phyloP scores from a whole-genome alignment of 2,888 invertebrate genomes.

The Drosophila anomalata region DNA sequence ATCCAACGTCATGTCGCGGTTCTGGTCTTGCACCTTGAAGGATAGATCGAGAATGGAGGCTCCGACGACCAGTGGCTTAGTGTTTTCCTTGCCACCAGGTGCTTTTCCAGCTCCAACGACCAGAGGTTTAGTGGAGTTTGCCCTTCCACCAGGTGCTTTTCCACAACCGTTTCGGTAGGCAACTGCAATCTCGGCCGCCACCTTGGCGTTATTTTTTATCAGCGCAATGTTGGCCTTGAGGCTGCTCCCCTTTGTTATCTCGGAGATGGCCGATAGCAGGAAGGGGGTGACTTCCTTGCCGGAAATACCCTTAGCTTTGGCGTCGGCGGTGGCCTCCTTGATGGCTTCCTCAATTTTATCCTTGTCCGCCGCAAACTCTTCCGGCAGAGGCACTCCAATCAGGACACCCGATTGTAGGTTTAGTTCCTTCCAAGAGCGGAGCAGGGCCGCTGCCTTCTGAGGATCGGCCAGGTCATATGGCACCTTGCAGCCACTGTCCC shows the following conservation, averaged over 20 bases:
- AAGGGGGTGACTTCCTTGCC: slow-evolving; percentile 98
- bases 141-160: background rate
- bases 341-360: slow-evolving; percentile 89
- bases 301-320: slow-evolving; percentile 86
- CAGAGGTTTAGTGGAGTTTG: background rate
- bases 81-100: background rate
- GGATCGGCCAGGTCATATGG: slow-evolving; percentile 88
- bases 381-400: slow-evolving; percentile 95
- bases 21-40: slow-evolving; percentile 86
- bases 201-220: slow-evolving; percentile 95
- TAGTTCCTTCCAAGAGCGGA: slow-evolving; percentile 86
- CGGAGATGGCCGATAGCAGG: slow-evolving; percentile 90
- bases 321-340: slow-evolving; percentile 87
- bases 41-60: slow-evolving; percentile 91
- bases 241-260: slow-evolving; percentile 92
- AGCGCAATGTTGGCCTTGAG: slow-evolving; percentile 94
- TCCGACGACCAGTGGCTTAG: slow-evolving; percentile 88
- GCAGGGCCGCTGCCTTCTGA: slow-evolving; percentile 89
- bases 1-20: slow-evolving; percentile 87
- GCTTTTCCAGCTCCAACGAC: background rate
- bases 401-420: slow-evolving; percentile 89
- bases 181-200: slow-evolving; percentile 92
- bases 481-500: slow-evolving; percentile 89
- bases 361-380: slow-evolving; percentile 86
- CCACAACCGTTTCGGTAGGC: slow-evolving; percentile 70